Percentiles rank a stretch among this genome's conserved stretches.
Evolutionary conservation across 2,888 invertebrate genomes (phyloP).

Genomic region (Shargacucullia verbasci): DNA sequence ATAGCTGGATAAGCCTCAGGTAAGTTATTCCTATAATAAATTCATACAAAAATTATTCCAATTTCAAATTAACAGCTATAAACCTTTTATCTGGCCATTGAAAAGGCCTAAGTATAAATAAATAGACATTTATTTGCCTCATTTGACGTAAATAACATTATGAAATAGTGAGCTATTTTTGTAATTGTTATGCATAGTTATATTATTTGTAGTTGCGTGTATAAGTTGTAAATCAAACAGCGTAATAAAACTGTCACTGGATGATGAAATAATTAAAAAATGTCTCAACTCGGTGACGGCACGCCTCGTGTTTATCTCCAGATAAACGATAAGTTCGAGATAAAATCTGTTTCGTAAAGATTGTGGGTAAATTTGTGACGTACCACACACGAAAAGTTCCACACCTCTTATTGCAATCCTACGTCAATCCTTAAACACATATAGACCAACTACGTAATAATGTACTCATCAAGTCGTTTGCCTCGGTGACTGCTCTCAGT

Average conservation of each 20-base stretch:
- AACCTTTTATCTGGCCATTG: too few relatives aligned
- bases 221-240: constrained; percentile 37
- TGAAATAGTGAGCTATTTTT: constrained; percentile 42
- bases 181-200: constrained; percentile 35
- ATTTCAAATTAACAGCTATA: too few relatives aligned
- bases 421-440: constrained; percentile 78
- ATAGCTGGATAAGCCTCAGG: too few relatives aligned
- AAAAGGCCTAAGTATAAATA: too few relatives aligned
- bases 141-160: constrained; percentile 30
- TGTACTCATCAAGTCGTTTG: constrained; percentile 51
- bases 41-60: too few relatives aligned
- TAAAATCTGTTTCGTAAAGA: constrained; percentile 49
- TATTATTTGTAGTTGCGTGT: constrained; percentile 37
- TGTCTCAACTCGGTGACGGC: constrained; percentile 47
- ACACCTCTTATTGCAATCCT: constrained; percentile 72
- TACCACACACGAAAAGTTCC: constrained; percentile 78
- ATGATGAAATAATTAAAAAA: constrained; percentile 54
- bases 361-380: constrained; percentile 67
- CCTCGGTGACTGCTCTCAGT: constrained; percentile 53
- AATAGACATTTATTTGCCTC: constrained; percentile 30
- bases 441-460: constrained; percentile 75
- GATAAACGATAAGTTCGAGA: constrained; percentile 48
- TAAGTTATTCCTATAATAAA: too few relatives aligned
- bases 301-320: constrained; percentile 40
- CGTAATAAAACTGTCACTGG: constrained; percentile 46